Evolutionary conservation across 64 coral and sea anemone species (phyloP), one percentile per base, ranked within the genome.

Genomic region (Montipora sp.): DNA sequence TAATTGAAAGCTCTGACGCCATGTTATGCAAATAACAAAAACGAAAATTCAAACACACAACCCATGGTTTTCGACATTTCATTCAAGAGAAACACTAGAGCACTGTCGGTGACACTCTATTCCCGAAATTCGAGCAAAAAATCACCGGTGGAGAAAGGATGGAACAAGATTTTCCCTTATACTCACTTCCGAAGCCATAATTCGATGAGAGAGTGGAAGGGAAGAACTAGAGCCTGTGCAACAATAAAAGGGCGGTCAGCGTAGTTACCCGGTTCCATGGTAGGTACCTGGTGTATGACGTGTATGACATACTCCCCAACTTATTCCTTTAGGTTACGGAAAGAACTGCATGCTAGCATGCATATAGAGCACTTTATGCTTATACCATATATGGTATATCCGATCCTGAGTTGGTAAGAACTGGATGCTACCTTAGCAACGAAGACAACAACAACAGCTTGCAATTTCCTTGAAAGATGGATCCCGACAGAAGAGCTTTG

Each of bases 401-500:
- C 27, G 27, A 36, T 36, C 27, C 27, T 36, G 2, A 36, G 36
- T 36, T 36, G 36, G 36, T 36, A 36, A 36, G 36, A 36, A 36
- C 27, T 36, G 27, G 0, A 36, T 36, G 36, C 36, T 36, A 36
- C 71, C 22, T 51, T 91, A 83, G 89, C 89, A 91, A 91, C 89
- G 53, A 80, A 82, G 51, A 45, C 36, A 89, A 89, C 72, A 60
- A 0, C 53, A 57, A 57, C 53, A 57, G 1, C 53, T 59, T 44
- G 87, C 44, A 44, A 8, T 47, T 0, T 57, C 75, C 36, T 88
- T 59, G 18, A 49, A 77, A n/a, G 2, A 93, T 93, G 91, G 61
- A 51, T 81, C 23, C 75, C 8, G 76, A 88, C 11, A 73, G 89
- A 45, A 87, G 95, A 94, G 92, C 94, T 53, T 80, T 98, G 81